These are phyloP conservation scores for Lagenorhynchus albirostris DNA, from an alignment of 2,113 vertebrate genomes.

Conservation along the genomic window DNA sequence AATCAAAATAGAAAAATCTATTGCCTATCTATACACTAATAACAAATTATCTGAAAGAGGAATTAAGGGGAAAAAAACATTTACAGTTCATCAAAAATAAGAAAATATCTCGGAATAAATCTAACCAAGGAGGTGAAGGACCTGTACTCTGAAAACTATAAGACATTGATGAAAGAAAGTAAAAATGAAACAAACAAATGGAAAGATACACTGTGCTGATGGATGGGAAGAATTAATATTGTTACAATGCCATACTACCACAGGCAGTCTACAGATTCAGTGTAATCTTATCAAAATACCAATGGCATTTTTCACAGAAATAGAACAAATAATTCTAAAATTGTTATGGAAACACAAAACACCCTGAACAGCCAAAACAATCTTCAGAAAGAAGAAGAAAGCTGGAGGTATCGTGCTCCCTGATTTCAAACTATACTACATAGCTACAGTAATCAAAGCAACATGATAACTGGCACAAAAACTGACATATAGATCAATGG, in stretches of 20 bases:
- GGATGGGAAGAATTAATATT: background rate
- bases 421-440: background rate
- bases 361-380: background rate
- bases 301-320: background rate
- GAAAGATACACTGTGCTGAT: background rate
- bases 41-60: background rate
- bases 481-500: background rate
- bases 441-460: background rate
- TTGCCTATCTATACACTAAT: background rate
- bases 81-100: background rate
- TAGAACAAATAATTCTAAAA: background rate
- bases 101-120: background rate
- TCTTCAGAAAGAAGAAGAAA: background rate
- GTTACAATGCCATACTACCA: background rate
- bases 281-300: background rate
- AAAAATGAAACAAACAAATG: background rate
- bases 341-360: background rate
- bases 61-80: too few species aligned
- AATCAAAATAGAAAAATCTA: too few species aligned
- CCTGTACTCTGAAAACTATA: background rate
- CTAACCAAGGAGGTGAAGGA: background rate
- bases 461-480: background rate
- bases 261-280: background rate
- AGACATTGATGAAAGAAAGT: background rate
- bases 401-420: background rate